phyloP scores from a whole-genome alignment of 2,113 vertebrate species.

The Burhinus oedicnemus region DNA sequence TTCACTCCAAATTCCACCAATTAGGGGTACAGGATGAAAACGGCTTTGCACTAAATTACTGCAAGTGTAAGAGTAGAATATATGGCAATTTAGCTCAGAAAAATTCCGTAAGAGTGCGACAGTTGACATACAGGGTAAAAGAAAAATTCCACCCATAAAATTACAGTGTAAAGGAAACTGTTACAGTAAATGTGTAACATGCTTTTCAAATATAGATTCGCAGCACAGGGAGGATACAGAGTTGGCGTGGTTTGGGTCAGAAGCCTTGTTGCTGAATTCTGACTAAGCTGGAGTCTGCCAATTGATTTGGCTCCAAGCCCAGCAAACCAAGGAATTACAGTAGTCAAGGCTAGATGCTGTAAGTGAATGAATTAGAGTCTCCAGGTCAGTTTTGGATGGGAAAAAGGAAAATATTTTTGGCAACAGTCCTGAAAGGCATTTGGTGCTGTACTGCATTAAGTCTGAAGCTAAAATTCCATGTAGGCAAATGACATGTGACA shows the following conservation, averaged over 20 bases:
- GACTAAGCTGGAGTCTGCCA: conserved; percentile 33
- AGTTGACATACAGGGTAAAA: conserved; percentile 36
- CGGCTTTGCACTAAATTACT: neutral
- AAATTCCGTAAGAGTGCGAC: neutral
- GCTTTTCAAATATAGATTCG: conserved; percentile 36
- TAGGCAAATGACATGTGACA: neutral
- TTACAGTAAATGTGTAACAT: conserved; percentile 34
- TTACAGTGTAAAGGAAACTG: conserved; percentile 63
- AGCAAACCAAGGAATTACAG: conserved; percentile 55
- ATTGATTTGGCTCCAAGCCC: conserved; percentile 57
- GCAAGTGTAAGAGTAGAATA: conserved; percentile 1
- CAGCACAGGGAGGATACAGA: conserved; percentile 5
- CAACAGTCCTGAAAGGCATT: neutral
- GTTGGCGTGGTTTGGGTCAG: conserved; percentile 44
- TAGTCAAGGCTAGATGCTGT: neutral
- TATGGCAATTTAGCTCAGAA: conserved; percentile 31
- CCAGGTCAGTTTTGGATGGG: conserved; percentile 29
- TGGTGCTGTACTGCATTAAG: neutral
- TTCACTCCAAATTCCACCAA: neutral
- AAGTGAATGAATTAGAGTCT: conserved; percentile 33
- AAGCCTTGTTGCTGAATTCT: conserved; percentile 18
- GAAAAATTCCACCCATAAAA: conserved; percentile 61
- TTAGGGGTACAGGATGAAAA: conserved; percentile 15
- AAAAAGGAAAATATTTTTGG: conserved; percentile 8
- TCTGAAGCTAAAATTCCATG: neutral